These are phyloP conservation scores for Regulus satrapa DNA, from an alignment of 2,113 vertebrate species.

Conservation along the genomic window DNA sequence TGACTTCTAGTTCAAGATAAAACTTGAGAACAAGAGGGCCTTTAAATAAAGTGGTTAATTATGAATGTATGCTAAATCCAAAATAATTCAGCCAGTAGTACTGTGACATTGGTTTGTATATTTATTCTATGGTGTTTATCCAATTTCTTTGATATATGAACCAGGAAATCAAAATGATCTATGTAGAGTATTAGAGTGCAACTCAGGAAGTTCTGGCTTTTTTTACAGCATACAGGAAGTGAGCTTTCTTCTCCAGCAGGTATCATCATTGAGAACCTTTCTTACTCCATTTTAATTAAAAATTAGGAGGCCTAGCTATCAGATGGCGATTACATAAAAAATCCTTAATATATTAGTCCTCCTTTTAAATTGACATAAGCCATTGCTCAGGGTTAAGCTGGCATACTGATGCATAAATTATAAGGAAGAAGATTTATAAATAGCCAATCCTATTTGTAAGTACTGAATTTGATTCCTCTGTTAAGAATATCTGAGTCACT, in stretches of 20 bases:
- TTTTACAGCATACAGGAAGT: background rate
- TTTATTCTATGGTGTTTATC: background rate
- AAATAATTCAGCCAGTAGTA: background rate
- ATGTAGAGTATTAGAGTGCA: background rate
- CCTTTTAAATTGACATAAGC: background rate
- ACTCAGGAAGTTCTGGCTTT: background rate
- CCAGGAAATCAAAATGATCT: background rate
- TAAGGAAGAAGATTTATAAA: background rate
- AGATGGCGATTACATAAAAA: background rate
- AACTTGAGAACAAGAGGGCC: background rate
- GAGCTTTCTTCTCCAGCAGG: background rate
- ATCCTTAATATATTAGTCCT: background rate
- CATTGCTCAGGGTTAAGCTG: background rate
- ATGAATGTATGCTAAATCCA: background rate
- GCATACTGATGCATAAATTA: background rate
- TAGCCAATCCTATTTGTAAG: background rate
- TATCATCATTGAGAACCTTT: background rate
- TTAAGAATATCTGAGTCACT: conserved; percentile 24
- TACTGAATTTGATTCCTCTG: background rate
- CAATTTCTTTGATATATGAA: background rate
- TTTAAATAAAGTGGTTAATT: background rate
- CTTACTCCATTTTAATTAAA: background rate
- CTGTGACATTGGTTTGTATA: background rate
- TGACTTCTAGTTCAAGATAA: background rate
- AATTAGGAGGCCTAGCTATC: conserved; percentile 11